Evolutionary conservation across 2,888 invertebrate genomes (phyloP), one percentile per base, ranked within the genome.

Genomic region (Ophion costatus): DNA sequence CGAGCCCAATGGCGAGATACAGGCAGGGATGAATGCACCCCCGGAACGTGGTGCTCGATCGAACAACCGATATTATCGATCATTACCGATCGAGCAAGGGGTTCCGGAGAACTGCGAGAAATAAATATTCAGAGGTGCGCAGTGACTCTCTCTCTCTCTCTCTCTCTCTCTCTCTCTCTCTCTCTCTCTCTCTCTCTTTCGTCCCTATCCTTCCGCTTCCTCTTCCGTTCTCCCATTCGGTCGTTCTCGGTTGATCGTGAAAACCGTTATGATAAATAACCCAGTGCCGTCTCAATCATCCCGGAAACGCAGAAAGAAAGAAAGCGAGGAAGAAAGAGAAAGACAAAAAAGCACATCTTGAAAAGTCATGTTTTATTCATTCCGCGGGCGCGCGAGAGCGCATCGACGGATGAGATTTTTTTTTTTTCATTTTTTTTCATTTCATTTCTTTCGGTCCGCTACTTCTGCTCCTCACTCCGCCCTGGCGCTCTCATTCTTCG

Each of bases 241-340:
- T 56, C 33, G n/a, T 71, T 71, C 45, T 17, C 3, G 17, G 20
- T n/a, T 69, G 67, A 77, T 77, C 59, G 59, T 59, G 22, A 20
- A 77, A 61, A 29, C 57, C 69, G 33, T 77, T 69, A 29, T n/a
- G 59, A 77, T 77, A 69, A 77, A 67, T 77, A 75, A 75, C 17
- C 9, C 5, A 69, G 67, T 69, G 17, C 45, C 45, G 74, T 67
- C 29, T 61, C 80, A 38, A 80, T 80, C 74, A 74, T 61, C 74
- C 33, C 51, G 14, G 24, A 22, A 56, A 42, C 38, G 3, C 5
- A 14, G 3, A 10, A 14, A 29, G 33, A 10, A 20, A 42, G 22
- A 38, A 17, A 7, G 2, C 29, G 24, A 38, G 2, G 17, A 6
- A 4, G 17, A 51, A 24, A 59, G 2, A 22, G 6, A 10, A n/a